phyloP scores from a whole-genome alignment of 2,888 invertebrate species.

The Crioceris asparagi region DNA sequence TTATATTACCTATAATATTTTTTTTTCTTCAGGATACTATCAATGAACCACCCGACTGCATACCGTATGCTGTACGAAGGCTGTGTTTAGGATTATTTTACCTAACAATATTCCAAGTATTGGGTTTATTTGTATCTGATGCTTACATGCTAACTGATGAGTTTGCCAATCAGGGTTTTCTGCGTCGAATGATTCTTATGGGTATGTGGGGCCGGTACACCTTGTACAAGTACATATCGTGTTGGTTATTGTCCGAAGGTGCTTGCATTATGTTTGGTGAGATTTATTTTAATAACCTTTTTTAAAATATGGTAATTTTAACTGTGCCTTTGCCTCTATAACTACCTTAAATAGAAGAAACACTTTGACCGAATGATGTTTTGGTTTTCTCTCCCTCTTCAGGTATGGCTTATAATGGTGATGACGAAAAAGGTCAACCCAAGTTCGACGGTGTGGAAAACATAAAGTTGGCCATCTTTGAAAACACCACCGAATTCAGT shows the following conservation, averaged over 20 bases:
- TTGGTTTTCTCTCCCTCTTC: too few species aligned
- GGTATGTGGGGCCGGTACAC: conserved; percentile 79
- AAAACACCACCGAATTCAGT: conserved; percentile 72
- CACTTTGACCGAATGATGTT: too few species aligned
- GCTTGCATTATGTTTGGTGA: conserved; percentile 51
- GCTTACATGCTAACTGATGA: conserved; percentile 58
- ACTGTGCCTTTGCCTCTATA: too few species aligned
- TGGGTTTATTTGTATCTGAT: conserved; percentile 59
- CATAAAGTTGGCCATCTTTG: conserved; percentile 70
- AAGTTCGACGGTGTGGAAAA: conserved; percentile 88
- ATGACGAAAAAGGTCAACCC: conserved; percentile 46
- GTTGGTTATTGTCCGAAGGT: conserved; percentile 87
- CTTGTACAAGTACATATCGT: conserved; percentile 85
- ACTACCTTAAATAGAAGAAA: too few species aligned
- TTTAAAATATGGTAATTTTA: too few species aligned
- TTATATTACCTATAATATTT: too few species aligned
- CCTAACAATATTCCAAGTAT: conserved; percentile 61
- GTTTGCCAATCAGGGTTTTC: conserved; percentile 44
- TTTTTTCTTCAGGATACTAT: conserved; percentile 13
- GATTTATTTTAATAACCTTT: conserved; percentile 5
- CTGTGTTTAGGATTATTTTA: conserved; percentile 61
- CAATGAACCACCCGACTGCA: conserved; percentile 28
- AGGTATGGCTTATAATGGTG: conserved; percentile 79
- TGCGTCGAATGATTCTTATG: conserved; percentile 53
- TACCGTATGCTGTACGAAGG: conserved; percentile 48